Conservation (phyloP, 2,797 vertebrate species). For the Hyperoplus immaculatus region DNA sequence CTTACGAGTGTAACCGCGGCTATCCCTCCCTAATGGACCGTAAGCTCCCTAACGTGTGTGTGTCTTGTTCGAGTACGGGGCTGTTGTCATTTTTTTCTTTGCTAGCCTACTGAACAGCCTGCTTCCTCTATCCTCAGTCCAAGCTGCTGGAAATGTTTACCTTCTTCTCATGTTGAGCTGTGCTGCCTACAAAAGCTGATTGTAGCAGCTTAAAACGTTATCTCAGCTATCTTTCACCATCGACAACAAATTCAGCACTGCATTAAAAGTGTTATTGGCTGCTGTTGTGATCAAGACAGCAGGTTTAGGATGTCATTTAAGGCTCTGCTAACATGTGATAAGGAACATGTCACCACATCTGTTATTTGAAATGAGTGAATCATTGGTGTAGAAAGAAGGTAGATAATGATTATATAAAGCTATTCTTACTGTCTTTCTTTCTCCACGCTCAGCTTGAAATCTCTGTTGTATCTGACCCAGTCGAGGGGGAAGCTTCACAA, state of each 20-base stretch:
- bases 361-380: not conserved
- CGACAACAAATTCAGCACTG: not conserved
- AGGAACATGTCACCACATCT: not conserved
- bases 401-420: not conserved
- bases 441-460: constrained; percentile 13
- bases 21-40: not conserved
- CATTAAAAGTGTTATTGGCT: not conserved
- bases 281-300: not conserved
- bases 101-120: constrained; percentile 66
- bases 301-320: not conserved
- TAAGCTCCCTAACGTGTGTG: constrained; percentile 2
- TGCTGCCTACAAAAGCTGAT: constrained; percentile 51
- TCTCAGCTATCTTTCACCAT: not conserved
- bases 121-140: constrained; percentile 67
- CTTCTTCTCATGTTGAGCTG: constrained; percentile 59
- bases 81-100: constrained; percentile 48
- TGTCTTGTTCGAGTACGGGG: constrained; percentile 10
- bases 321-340: constrained; percentile 3
- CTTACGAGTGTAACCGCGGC: not conserved
- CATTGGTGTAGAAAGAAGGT: not conserved
- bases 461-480: constrained; percentile 35
- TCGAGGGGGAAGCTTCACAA: constrained; percentile 32
- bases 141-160: constrained; percentile 73
- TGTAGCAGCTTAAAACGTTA: not conserved
- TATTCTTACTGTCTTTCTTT: constrained; percentile 18